A percentile compares a stretch with the other conserved stretches of the same genome.
Conservation (phyloP, 2,797 vertebrate species). For the Neostethus bicornis region DNA sequence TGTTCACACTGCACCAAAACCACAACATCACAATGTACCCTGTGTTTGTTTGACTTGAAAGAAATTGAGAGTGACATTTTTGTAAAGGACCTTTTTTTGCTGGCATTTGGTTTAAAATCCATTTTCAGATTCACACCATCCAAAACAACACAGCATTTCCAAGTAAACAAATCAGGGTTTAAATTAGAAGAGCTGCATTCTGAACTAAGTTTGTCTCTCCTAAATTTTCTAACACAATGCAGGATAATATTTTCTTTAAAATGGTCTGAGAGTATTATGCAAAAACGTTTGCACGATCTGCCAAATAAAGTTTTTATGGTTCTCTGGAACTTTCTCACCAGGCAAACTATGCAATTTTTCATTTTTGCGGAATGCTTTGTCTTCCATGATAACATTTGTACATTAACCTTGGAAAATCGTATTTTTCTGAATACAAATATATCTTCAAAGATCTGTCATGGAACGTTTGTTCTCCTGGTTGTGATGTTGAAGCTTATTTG, state of each 20-base stretch:
- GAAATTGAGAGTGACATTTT: neutral
- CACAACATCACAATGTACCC: neutral
- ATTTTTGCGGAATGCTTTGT: constrained; percentile 10
- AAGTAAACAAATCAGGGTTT: too few relatives aligned
- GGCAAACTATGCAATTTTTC: neutral
- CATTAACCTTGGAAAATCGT: constrained; percentile 17
- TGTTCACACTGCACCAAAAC: too few relatives aligned
- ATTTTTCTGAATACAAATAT: constrained; percentile 33
- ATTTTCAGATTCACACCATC: neutral
- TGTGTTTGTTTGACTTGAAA: neutral
- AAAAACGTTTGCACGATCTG: neutral
- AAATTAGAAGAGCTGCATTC: too few relatives aligned
- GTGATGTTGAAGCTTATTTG: constrained; percentile 70
- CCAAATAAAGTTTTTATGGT: neutral
- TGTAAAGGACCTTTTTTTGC: neutral
- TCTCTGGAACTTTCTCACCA: neutral
- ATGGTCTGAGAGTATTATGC: neutral
- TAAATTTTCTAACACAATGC: too few relatives aligned
- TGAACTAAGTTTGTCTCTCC: too few relatives aligned
- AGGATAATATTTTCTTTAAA: neutral
- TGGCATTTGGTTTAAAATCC: neutral
- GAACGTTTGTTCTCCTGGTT: constrained; percentile 47
- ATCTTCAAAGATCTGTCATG: constrained; percentile 39
- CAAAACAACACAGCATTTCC: neutral
- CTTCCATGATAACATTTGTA: constrained; percentile 15